phyloP scores from a whole-genome alignment of 2,797 vertebrate species.

The Otolemur crassicaudatus region DNA sequence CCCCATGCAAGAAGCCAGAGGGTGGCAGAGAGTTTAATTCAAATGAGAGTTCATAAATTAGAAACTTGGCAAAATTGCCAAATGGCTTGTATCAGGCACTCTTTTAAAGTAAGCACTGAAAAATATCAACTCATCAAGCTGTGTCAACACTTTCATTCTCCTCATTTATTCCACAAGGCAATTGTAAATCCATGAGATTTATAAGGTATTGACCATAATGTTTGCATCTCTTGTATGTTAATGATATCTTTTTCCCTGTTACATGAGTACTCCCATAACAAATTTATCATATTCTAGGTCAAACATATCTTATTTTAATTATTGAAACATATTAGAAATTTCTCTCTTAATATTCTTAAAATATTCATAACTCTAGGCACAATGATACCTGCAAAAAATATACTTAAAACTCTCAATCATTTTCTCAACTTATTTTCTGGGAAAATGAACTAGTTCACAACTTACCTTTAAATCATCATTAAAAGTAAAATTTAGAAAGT shows the following conservation, averaged over 20 bases:
- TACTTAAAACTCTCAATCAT: not conserved
- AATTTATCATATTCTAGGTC: not conserved
- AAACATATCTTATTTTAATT: not conserved
- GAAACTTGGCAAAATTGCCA: not conserved
- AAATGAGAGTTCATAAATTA: conserved; percentile 56
- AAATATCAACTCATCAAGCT: conserved; percentile 29
- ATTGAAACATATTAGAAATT: not conserved
- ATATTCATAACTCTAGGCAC: not conserved
- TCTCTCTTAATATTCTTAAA: not conserved
- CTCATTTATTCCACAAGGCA: not conserved
- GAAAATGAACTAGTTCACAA: not conserved
- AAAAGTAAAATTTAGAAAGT: not conserved
- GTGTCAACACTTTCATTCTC: conserved; percentile 36
- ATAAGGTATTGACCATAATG: not conserved
- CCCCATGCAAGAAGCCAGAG: not conserved
- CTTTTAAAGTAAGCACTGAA: not conserved
- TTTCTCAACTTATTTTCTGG: not conserved
- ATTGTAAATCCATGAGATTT: conserved; percentile 51
- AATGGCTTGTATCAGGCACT: not conserved
- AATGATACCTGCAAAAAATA: not conserved
- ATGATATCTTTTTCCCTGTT: not conserved
- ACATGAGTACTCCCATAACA: not conserved
- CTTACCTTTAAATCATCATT: not conserved
- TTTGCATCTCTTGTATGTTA: not conserved
- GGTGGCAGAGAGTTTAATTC: not conserved